These are phyloP conservation scores for Micoletzkya japonica DNA, from an alignment of 2,888 invertebrate species.

Conservation along the genomic window DNA sequence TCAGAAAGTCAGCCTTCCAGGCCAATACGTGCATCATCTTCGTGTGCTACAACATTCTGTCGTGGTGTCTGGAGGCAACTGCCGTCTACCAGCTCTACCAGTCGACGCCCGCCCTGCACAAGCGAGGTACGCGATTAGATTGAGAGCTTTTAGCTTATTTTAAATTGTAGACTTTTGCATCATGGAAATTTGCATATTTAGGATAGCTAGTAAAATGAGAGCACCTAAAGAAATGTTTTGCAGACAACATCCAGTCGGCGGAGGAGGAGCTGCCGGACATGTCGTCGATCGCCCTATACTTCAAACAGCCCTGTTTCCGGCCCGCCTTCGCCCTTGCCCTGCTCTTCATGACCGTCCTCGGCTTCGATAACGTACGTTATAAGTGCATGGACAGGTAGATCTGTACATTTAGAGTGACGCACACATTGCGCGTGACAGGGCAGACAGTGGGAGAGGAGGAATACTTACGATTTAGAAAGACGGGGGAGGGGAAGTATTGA, in stretches of 20 bases:
- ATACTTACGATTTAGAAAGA: no score
- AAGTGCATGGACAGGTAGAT: no score
- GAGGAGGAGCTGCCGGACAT: no score
- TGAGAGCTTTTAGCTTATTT: not conserved
- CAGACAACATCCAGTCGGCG: not conserved
- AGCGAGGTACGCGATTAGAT: conserved; percentile 12
- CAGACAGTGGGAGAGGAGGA: no score
- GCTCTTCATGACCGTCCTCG: conserved; percentile 57
- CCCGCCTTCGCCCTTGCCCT: conserved; percentile 54
- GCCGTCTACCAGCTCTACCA: conserved; percentile 43
- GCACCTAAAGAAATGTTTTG: not conserved
- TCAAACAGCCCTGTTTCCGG: conserved; percentile 42
- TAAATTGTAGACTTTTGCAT: not conserved
- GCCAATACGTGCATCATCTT: conserved; percentile 32
- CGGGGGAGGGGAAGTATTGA: no score
- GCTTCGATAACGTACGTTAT: conserved; percentile 55
- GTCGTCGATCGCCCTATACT: conserved; percentile 28
- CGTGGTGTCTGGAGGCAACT: conserved; percentile 49
- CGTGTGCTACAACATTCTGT: conserved; percentile 45
- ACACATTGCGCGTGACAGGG: no score
- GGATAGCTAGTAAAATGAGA: not conserved
- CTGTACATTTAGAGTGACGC: no score
- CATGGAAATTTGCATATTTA: not conserved
- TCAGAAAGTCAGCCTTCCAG: not conserved
- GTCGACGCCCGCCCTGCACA: conserved; percentile 32